Conservation (phyloP, 2,113 vertebrate species). For the Bujurquina vittata region DNA sequence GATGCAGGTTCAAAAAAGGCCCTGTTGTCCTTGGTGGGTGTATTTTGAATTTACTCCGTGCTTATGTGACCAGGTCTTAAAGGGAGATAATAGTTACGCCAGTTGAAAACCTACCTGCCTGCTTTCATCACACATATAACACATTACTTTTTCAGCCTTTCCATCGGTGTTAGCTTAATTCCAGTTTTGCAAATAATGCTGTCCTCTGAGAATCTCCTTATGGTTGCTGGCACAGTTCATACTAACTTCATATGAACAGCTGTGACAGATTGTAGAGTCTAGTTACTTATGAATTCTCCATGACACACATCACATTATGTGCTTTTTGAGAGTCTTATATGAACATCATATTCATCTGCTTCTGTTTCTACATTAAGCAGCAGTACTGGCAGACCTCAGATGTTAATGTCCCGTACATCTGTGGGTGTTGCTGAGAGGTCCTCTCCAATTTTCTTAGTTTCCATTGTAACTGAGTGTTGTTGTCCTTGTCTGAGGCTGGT, state of each 20-base stretch:
- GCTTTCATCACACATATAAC: neutral
- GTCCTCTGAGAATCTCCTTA: neutral
- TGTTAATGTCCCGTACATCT: conserved; percentile 92
- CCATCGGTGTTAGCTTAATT: neutral
- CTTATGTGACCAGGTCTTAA: neutral
- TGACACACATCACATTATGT: neutral
- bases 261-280: neutral
- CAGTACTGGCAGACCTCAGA: conserved; percentile 78
- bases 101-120: neutral
- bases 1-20: neutral
- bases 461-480: conserved; percentile 79
- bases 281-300: neutral
- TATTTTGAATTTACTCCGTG: neutral
- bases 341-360: neutral
- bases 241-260: neutral
- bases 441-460: conserved; percentile 88
- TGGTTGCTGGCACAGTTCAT: neutral
- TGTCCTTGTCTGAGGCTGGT: conserved; percentile 89
- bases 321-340: neutral
- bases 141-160: neutral
- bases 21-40: neutral
- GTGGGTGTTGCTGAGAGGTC: conserved; percentile 93
- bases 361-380: neutral
- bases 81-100: neutral
- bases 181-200: neutral